A percentile compares a stretch with the other conserved stretches of the same genome.
These are phyloP conservation scores for Agrochola litura DNA, from an alignment of 2,888 invertebrate species.

Conservation along the genomic window DNA sequence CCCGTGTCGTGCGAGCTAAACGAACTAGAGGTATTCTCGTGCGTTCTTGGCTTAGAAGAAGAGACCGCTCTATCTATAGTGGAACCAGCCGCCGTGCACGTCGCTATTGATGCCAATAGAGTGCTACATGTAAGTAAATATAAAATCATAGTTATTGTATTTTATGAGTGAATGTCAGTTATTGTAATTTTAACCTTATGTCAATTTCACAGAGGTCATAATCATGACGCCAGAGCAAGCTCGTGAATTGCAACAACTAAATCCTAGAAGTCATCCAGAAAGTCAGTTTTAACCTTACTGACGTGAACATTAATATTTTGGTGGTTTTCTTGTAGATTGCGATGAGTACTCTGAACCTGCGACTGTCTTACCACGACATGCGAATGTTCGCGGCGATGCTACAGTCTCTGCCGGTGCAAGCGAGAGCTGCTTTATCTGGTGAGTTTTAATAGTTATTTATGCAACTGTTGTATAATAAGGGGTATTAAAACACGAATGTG, in stretches of 20 bases:
- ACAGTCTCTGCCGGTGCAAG: conserved; percentile 96
- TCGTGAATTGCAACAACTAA: not conserved
- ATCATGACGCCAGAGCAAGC: not conserved
- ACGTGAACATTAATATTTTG: not conserved
- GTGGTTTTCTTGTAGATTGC: conserved; percentile 87
- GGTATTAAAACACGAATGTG: too few relatives aligned
- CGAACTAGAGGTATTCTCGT: conserved; percentile 98
- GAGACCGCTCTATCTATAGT: conserved; percentile 98
- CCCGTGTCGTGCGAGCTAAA: conserved; percentile 96
- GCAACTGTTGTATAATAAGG: too few relatives aligned
- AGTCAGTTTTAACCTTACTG: not conserved
- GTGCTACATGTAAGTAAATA: conserved; percentile 84
- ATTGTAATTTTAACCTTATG: not conserved
- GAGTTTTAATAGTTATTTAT: too few relatives aligned
- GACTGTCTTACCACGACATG: conserved; percentile 98
- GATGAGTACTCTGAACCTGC: conserved; percentile 94
- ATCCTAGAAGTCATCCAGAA: not conserved
- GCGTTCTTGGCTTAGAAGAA: conserved; percentile 96
- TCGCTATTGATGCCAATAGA: conserved; percentile 91
- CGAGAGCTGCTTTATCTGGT: conserved; percentile 90
- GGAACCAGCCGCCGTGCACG: conserved; percentile 96
- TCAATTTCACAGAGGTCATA: not conserved
- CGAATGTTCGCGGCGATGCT: conserved; percentile 97
- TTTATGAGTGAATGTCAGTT: not conserved
- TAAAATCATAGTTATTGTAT: not conserved